Evolutionary conservation across 1,140 invertebrate species (phyloP), one percentile per base, ranked within the genome.

Genomic region (Chionoecetes opilio): DNA sequence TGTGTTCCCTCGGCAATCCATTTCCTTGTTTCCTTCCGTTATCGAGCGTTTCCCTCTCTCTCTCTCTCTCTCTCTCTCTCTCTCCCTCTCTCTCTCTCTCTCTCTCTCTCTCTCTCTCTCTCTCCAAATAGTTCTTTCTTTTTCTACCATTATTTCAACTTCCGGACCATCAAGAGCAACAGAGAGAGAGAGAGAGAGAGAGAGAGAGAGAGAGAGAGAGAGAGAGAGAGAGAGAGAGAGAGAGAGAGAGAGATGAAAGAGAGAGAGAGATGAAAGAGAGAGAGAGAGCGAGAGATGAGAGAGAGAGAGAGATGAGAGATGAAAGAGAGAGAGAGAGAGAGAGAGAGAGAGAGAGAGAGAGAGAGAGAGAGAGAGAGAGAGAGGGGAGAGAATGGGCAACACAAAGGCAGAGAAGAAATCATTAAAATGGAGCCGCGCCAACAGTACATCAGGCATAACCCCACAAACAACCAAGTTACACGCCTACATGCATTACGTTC

Each of bases 301-400:
- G n/a, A n/a, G n/a, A 11, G 21, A 75, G 5, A 9, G 17, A 63
- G 26, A 63, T 21, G 2, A 63, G 21, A 21, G 26, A 26, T 14
- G 17, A 63, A 63, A 6, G 2, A 63, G 26, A 21, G 53, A 26
- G 21, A 63, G 53, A 26, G 53, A 75, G 63, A 75, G n/a, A 75
- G n/a, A n/a, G n/a, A 75, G 63, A 75, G n/a, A 75, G 63, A 75
- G n/a, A 75, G 63, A 75, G n/a, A 75, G 63, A 75, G n/a, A 75
- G 63, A 75, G 21, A n/a, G 63, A 75, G n/a, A n/a, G 63, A 75
- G 63, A 75, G 63, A 75, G n/a, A n/a, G 63, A 75, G n/a, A 75
- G 21, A 75, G n/a, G n/a, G n/a, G 63, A 75, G n/a, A 75, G 21
- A 75, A 26, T 6, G 63, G n/a, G n/a, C 11, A 26, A 75, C 5